Conservation (phyloP, 2,113 vertebrate species). For the Nycticebus coucang region DNA sequence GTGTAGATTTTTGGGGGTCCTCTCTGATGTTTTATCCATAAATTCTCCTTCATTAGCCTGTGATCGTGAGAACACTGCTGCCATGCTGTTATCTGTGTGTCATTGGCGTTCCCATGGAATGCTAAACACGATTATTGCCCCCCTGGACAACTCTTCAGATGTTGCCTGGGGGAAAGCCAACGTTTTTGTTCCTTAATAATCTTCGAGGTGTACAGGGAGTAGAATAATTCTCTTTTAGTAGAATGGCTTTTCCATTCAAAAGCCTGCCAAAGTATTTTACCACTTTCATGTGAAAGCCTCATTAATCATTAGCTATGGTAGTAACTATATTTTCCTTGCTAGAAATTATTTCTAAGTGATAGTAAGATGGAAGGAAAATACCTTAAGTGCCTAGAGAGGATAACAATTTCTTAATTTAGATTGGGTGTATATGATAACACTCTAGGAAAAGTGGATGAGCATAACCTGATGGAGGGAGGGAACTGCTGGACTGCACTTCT, state of each 20-base stretch:
- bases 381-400: not conserved
- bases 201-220: not conserved
- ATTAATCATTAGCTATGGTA: conserved; percentile 39
- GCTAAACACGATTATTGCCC: conserved; percentile 31
- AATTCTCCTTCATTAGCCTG: not conserved
- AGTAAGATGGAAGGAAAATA: not conserved
- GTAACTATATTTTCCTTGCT: not conserved
- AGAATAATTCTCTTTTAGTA: conserved; percentile 45
- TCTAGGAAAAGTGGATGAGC: not conserved
- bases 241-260: not conserved
- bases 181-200: conserved; percentile 59
- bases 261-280: conserved; percentile 44
- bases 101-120: not conserved
- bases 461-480: not conserved
- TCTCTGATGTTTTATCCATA: conserved; percentile 59
- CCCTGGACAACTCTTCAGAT: conserved; percentile 35
- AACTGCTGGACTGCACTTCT: not conserved
- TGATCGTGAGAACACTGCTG: not conserved
- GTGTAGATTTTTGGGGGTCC: not conserved
- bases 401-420: conserved; percentile 13
- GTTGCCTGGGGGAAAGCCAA: conserved; percentile 17
- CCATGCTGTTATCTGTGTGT: not conserved
- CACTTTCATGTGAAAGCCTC: conserved; percentile 36
- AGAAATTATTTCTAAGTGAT: conserved; percentile 56
- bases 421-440: not conserved